phyloP scores from a whole-genome alignment of 2,113 vertebrate species.

The Mola mola region DNA sequence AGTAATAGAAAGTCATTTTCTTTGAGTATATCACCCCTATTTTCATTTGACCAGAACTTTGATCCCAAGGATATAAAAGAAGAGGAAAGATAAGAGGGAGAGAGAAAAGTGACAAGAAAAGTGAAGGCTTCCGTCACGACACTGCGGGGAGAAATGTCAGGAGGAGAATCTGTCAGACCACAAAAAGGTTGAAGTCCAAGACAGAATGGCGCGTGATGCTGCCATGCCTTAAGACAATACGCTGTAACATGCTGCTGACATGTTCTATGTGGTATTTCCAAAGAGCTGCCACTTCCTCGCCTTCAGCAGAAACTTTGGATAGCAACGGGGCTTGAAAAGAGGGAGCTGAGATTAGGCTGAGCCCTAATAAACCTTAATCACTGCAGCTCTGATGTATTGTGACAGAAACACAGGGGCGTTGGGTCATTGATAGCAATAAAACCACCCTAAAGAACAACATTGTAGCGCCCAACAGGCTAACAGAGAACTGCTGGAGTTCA shows the following conservation, averaged over 20 bases:
- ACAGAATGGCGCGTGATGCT: constrained; percentile 15
- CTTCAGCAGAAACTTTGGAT: constrained; percentile 14
- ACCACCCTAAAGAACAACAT: no score
- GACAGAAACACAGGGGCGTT: no score
- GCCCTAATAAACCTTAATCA: constrained; percentile 56
- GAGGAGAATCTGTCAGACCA: no score
- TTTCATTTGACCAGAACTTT: constrained; percentile 25
- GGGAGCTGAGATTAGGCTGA: constrained; percentile 25
- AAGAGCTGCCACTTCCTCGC: constrained; percentile 49
- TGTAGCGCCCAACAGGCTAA: no score
- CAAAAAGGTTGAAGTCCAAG: constrained; percentile 18
- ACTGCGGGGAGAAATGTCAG: constrained; percentile 44
- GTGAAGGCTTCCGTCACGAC: constrained; percentile 27
- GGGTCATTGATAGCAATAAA: no score
- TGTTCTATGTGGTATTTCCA: constrained; percentile 52
- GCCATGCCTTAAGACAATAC: neutral
- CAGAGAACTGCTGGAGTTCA: no score
- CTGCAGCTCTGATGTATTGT: constrained; percentile 13
- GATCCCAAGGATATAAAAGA: constrained; percentile 40
- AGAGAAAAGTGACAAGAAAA: constrained; percentile 20
- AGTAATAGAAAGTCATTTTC: constrained; percentile 60
- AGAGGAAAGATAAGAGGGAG: constrained; percentile 46
- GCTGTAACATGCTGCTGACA: constrained; percentile 41
- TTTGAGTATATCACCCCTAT: constrained; percentile 28
- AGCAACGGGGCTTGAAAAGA: neutral